Conservation (phyloP, 2,113 vertebrate genomes). For the Cyphomyrus discorhynchus region DNA sequence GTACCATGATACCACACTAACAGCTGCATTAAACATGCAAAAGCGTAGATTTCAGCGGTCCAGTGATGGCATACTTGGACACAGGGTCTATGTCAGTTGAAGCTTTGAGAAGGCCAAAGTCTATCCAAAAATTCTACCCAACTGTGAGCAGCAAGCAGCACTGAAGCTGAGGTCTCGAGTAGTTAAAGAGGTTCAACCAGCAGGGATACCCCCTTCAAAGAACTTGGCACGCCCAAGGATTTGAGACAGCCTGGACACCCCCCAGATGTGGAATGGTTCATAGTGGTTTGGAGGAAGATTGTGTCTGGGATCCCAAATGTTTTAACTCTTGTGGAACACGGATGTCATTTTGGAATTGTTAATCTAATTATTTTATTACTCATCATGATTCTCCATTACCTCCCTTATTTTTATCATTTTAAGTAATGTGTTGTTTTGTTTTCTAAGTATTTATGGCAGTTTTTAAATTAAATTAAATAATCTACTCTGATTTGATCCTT, state of each 20-base stretch:
- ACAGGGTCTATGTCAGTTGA: too few relatives aligned
- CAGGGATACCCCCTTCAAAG: slow-evolving; percentile 43
- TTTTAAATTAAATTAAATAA: background rate
- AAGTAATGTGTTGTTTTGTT: background rate
- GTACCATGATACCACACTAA: too few relatives aligned
- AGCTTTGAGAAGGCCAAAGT: background rate
- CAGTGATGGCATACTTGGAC: too few relatives aligned
- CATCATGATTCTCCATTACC: background rate
- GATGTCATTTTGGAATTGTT: background rate
- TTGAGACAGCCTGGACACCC: slow-evolving; percentile 59
- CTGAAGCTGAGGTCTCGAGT: background rate
- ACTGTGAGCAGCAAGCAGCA: too few relatives aligned
- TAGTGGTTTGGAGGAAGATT: slow-evolving; percentile 56
- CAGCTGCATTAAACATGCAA: too few relatives aligned
- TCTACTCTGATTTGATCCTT: background rate
- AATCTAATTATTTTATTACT: background rate
- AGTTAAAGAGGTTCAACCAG: slow-evolving; percentile 43
- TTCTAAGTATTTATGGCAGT: background rate
- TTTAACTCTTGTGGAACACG: background rate
- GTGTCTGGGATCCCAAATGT: slow-evolving; percentile 52
- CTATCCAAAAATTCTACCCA: background rate
- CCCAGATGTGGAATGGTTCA: slow-evolving; percentile 51
- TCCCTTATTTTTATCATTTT: background rate
- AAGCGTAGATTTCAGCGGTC: too few relatives aligned
- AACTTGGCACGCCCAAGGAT: slow-evolving; percentile 41